A percentile compares a stretch with the other conserved stretches of the same genome.
These are phyloP conservation scores for Pangasianodon hypophthalmus DNA, from an alignment of 2,113 vertebrate species.

Conservation along the genomic window DNA sequence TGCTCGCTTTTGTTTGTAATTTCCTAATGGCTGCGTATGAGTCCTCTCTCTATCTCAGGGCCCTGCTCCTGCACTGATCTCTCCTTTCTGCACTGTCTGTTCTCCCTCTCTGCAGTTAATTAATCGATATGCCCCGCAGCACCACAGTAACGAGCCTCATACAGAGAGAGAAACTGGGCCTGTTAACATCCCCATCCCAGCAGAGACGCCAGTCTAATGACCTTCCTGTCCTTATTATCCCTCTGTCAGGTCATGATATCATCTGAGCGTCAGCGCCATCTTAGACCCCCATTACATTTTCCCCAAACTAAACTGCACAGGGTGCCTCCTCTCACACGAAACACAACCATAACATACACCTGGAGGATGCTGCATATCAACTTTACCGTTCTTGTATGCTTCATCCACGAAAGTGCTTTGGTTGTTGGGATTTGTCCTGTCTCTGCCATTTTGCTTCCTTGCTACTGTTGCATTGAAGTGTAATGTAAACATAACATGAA, in stretches of 20 bases:
- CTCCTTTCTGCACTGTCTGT: neutral
- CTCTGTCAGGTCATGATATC: slow-evolving; percentile 6
- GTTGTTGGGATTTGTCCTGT: neutral
- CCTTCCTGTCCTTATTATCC: slow-evolving; percentile 47
- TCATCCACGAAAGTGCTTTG: too few species aligned
- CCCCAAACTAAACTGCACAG: neutral
- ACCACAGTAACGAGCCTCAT: slow-evolving; percentile 40
- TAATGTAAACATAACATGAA: neutral
- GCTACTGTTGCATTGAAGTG: neutral
- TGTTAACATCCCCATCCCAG: slow-evolving; percentile 44
- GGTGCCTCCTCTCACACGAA: neutral
- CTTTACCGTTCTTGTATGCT: neutral
- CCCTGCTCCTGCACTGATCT: neutral
- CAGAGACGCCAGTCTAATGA: slow-evolving; percentile 56
- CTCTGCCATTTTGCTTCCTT: neutral
- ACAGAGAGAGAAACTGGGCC: slow-evolving; percentile 39
- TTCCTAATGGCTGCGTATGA: neutral
- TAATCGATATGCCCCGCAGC: slow-evolving; percentile 28
- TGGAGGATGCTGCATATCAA: neutral
- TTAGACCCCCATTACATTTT: neutral
- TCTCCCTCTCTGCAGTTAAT: slow-evolving; percentile 13
- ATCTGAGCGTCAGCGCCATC: slow-evolving; percentile 4
- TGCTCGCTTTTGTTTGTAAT: neutral
- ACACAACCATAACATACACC: neutral
- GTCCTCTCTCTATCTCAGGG: neutral